phyloP scores from a whole-genome alignment of 1,140 invertebrate species.

The Temnothorax nylanderi region DNA sequence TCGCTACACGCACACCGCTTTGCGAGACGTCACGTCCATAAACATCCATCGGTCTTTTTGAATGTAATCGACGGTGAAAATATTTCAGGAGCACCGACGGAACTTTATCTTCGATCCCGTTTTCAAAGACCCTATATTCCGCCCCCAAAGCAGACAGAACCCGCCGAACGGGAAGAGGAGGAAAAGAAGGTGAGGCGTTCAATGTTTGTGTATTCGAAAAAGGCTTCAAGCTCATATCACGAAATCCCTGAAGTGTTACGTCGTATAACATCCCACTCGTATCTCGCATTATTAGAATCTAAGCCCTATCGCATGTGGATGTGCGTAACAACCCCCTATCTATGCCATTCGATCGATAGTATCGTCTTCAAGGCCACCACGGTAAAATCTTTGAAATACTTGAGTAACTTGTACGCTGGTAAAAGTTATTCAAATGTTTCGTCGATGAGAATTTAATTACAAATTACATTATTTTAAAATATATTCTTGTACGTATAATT shows the following conservation, averaged over 20 bases:
- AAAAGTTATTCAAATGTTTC: constrained; percentile 7
- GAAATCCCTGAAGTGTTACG: constrained; percentile 56
- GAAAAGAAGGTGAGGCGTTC: constrained; percentile 20
- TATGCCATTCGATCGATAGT: constrained; percentile 47
- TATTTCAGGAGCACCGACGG: constrained; percentile 71
- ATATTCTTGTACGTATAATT: not conserved
- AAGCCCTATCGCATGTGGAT: constrained; percentile 48
- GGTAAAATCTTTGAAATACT: not conserved
- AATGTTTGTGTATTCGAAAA: constrained; percentile 54
- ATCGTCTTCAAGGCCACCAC: constrained; percentile 23
- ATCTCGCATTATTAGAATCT: constrained; percentile 76
- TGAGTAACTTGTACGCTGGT: not conserved
- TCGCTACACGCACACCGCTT: constrained; percentile 33
- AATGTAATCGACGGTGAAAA: constrained; percentile 65
- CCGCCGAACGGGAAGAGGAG: constrained; percentile 2
- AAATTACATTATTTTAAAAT: not conserved
- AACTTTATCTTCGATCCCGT: constrained; percentile 72
- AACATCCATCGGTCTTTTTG: constrained; percentile 54
- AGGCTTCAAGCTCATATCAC: constrained; percentile 68
- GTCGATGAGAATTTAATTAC: not conserved
- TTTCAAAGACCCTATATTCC: constrained; percentile 60
- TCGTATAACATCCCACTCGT: constrained; percentile 56
- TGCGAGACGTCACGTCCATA: constrained; percentile 47
- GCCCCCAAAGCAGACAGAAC: constrained; percentile 6
- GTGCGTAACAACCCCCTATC: constrained; percentile 11